Conservation (phyloP, 2,797 vertebrate genomes). For the Gymnoscopelus braueri region DNA sequence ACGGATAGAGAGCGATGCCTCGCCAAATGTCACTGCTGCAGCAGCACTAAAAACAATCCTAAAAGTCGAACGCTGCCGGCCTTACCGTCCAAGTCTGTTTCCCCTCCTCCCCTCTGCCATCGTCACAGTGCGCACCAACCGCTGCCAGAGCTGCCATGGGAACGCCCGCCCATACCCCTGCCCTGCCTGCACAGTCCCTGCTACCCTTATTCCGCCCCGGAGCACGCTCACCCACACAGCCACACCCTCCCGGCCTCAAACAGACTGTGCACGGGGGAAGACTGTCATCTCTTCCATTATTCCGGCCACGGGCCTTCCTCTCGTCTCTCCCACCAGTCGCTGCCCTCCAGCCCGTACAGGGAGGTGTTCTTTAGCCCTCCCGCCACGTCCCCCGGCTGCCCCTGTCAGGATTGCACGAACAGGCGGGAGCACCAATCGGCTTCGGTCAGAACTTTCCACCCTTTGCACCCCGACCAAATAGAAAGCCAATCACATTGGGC, state of each 20-base stretch:
- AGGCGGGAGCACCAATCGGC: conserved; percentile 75
- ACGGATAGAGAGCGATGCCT: conserved; percentile 64
- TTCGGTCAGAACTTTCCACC: conserved; percentile 72
- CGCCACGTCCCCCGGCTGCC: conserved; percentile 73
- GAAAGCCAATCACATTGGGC: conserved; percentile 69
- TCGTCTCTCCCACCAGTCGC: conserved; percentile 69
- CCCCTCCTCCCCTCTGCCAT: conserved; percentile 69
- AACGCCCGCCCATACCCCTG: conserved; percentile 66
- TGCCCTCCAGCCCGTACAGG: conserved; percentile 78
- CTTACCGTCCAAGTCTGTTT: conserved; percentile 65
- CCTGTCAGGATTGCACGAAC: conserved; percentile 81
- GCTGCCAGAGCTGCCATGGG: conserved; percentile 76
- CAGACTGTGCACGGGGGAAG: conserved; percentile 73
- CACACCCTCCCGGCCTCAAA: conserved; percentile 76
- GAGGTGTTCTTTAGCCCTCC: conserved; percentile 82
- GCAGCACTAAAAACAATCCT: conserved; percentile 65
- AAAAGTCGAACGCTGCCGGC: conserved; percentile 81
- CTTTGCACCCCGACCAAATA: conserved; percentile 73
- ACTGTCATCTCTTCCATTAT: conserved; percentile 76
- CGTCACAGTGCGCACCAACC: conserved; percentile 69
- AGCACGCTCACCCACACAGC: conserved; percentile 66
- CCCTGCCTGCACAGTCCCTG: conserved; percentile 71
- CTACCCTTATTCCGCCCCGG: conserved; percentile 68
- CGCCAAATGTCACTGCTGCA: conserved; percentile 66
- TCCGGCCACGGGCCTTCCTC: conserved; percentile 60